These are phyloP conservation scores for Tringa solitaria DNA, from an alignment of 2,113 vertebrate genomes.

Conservation along the genomic window DNA sequence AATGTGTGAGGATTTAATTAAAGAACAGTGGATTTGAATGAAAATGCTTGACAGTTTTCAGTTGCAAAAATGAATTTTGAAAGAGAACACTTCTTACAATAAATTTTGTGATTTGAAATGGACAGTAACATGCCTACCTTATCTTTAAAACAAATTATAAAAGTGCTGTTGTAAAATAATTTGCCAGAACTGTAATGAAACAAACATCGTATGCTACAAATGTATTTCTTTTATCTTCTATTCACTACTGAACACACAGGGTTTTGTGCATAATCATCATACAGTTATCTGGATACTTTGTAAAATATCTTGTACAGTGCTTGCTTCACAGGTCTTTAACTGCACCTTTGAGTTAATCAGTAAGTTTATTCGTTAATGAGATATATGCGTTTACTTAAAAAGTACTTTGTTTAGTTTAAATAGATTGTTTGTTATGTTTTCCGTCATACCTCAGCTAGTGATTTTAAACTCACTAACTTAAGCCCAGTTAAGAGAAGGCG, in stretches of 20 bases:
- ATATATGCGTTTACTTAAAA: background rate
- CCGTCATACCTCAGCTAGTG: background rate
- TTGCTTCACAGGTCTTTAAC: background rate
- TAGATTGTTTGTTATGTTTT: background rate
- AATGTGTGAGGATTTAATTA: background rate
- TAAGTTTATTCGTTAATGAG: background rate
- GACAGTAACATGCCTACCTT: background rate
- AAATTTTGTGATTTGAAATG: background rate
- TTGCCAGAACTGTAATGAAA: background rate
- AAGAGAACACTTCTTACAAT: background rate
- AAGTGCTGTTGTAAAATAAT: constrained; percentile 1
- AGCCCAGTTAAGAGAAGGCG: background rate
- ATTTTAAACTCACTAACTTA: background rate
- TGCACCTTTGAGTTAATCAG: background rate
- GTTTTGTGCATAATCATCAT: background rate
- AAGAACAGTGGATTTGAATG: background rate
- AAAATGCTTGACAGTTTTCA: background rate
- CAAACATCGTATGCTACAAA: background rate
- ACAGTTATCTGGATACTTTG: background rate
- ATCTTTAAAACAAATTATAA: background rate
- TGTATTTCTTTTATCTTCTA: background rate
- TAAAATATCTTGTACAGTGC: background rate
- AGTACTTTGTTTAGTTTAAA: background rate
- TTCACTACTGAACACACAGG: background rate
- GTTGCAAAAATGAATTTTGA: background rate